phyloP scores from a whole-genome alignment of 35 echinoderm and acorn worm species.

The Eucidaris tribuloides region DNA sequence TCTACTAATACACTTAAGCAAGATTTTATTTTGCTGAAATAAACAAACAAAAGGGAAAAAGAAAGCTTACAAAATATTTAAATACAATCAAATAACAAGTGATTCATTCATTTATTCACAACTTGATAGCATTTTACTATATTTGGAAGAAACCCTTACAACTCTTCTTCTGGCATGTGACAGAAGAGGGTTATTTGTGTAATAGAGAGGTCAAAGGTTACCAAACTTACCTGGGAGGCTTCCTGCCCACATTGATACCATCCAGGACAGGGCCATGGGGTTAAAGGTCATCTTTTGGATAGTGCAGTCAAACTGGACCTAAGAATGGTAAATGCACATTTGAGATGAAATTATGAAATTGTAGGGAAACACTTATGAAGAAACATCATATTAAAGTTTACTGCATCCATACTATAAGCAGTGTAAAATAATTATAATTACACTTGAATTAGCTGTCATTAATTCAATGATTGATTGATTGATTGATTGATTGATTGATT shows the following conservation, averaged over 20 bases:
- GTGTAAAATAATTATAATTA: neutral
- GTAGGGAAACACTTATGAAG: neutral
- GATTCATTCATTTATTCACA: no score
- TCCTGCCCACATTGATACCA: slow-evolving; percentile 63
- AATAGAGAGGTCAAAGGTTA: neutral
- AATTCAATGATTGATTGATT: neutral
- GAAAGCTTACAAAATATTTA: no score
- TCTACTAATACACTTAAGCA: no score
- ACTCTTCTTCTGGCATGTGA: neutral
- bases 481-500: no score
- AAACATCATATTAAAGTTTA: neutral
- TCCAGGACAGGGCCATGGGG: slow-evolving; percentile 50
- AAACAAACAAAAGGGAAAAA: no score
- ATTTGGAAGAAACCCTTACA: no score
- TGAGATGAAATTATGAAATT: neutral
- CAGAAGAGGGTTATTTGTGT: neutral
- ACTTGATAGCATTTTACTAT: no score
- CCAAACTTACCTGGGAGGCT: slow-evolving; percentile 23
- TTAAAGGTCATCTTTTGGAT: slow-evolving; percentile 56
- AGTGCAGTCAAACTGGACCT: slow-evolving; percentile 69
- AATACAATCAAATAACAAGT: no score
- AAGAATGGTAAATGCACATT: neutral
- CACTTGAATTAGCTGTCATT: neutral
- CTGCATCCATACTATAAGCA: neutral
- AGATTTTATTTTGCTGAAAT: no score